Base-by-base conservation (phyloP, 2,113 vertebrate species). In the Clarias macrocephalus region DNA sequence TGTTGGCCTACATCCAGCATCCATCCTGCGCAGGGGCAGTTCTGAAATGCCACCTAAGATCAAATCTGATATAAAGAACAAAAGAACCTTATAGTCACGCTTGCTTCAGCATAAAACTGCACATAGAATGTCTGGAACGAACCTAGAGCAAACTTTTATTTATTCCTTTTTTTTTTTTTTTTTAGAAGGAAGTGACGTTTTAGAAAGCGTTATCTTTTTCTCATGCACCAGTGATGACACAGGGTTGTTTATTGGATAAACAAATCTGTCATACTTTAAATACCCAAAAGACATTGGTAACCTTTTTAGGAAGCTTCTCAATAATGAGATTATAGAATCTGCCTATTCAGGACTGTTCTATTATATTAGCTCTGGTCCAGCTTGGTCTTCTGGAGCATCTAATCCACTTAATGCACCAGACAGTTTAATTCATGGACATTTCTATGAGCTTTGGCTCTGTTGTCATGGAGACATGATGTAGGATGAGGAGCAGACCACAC, bases 341-440 rank as follows among this genome's bases (percentile, higher is more conserved):
- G n/a, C 19, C 65, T 72, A 15, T 23, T 48, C 42, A 19, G 37
- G 82, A 18, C 19, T 59, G 85, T n/a, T 30, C 30, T 30, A n/a
- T 80, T 33, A 81, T 18, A 37, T 65, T 85, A 84, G 30, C 72
- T 76, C 15, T 5, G 52, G 11, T 81, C 23, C 28, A 57, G 42
- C 30, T 42, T 18, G 2, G 8, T 25, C 52, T 30, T 57, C 48
- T 66, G 12, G 30, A 85, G 28, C 57, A 13, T 28, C n/a, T 81
- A 89, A 89, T 62, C 80, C 37, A 82, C 54, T 87, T 84, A 89
- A 37, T 84, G 80, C 56, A 42, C 1, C 33, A 63, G 66, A 42
- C 82, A 25, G 63, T 25, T 48, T 76, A 33, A 59, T 42, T 77
- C 11, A 85, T 77, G 21, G 72, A 60, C 68, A 21, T 60, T 48